These are phyloP conservation scores for Hirtodrosophila trivittata DNA, from an alignment of 2,888 invertebrate genomes.

Conservation along the genomic window DNA sequence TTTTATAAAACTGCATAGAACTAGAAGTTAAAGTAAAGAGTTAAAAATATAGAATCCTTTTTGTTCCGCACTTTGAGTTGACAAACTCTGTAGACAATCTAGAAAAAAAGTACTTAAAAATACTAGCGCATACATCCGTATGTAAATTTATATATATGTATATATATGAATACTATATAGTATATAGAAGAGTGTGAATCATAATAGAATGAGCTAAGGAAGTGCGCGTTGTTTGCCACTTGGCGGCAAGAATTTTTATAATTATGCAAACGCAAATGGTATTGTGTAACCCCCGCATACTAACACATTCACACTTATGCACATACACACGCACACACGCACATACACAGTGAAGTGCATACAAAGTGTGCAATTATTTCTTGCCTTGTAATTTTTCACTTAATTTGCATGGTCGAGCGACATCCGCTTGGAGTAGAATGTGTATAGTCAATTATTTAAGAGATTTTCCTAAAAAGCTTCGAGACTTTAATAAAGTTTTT, in stretches of 20 bases:
- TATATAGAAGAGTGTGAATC: slow-evolving; percentile 23
- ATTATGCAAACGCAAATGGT: slow-evolving; percentile 72
- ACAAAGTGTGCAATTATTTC: slow-evolving; percentile 61
- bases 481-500: slow-evolving; percentile 16
- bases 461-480: slow-evolving; percentile 10
- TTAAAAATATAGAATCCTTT: background rate
- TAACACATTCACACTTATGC: slow-evolving; percentile 11
- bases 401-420: slow-evolving; percentile 70
- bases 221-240: slow-evolving; percentile 73
- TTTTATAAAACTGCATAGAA: too few species aligned
- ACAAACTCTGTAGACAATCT: background rate
- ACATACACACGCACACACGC: slow-evolving; percentile 10
- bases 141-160: background rate
- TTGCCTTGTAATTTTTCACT: slow-evolving; percentile 74
- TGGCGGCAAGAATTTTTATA: slow-evolving; percentile 74
- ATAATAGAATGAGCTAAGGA: slow-evolving; percentile 55
- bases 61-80: background rate
- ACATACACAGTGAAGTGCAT: slow-evolving; percentile 38
- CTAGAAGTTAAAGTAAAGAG: too few species aligned
- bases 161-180: background rate
- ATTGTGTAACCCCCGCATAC: slow-evolving; percentile 63
- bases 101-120: background rate
- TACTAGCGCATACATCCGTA: background rate
- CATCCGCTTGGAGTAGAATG: slow-evolving; percentile 57
- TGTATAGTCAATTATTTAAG: slow-evolving; percentile 60